Evolutionary conservation across 2,888 invertebrate species (phyloP), one percentile per base, ranked within the genome.

Genomic region (Epistrophella euchroma): DNA sequence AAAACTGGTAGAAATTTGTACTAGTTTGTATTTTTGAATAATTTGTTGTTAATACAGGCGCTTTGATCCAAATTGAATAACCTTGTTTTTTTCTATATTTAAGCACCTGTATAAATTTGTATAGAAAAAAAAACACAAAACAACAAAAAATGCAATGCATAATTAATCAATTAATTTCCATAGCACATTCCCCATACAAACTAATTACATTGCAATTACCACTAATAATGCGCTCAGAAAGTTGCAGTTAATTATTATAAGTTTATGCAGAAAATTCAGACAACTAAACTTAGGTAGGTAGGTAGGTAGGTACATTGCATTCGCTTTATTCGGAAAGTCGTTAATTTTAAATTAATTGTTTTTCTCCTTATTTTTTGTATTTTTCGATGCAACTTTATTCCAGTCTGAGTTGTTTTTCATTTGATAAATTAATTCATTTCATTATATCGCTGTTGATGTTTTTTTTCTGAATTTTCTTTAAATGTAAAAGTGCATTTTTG

Each of bases 271-370:
- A 52, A 71, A 72, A 58, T 52, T 60, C 70, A 80, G 70, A 45
- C 66, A n/a, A 58, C 60, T 64, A 22, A 4, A 7, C 11, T 13
- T 32, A 17, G 5, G 4, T 32, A 40, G 22, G 37, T 40, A 6
- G 17, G 11, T n/a, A 40, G 15, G 22, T 22, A 6, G 11, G 5
- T n/a, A 40, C 60, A 40, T 2, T 60, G 60, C 22, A 60, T 40
- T 58, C 15, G 47, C 82, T 77, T 28, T 77, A 77, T 77, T 66
- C 28, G 66, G 72, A 62, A 43, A 60, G 72, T 58, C 43, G 60
- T 78, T 82, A 58, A 68, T 73, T 82, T 52, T 78, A 55, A 62
- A 45, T 68, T 58, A 73, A 78, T 55, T 82, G 37, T 52, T 73
- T 70, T 82, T 77, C 71, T 82, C 72, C 50, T 66, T 66, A 9